A percentile compares a stretch with the other conserved stretches of the same genome.
Conservation (phyloP, 2,797 vertebrate species). For the Hoplostethus mediterraneus region DNA sequence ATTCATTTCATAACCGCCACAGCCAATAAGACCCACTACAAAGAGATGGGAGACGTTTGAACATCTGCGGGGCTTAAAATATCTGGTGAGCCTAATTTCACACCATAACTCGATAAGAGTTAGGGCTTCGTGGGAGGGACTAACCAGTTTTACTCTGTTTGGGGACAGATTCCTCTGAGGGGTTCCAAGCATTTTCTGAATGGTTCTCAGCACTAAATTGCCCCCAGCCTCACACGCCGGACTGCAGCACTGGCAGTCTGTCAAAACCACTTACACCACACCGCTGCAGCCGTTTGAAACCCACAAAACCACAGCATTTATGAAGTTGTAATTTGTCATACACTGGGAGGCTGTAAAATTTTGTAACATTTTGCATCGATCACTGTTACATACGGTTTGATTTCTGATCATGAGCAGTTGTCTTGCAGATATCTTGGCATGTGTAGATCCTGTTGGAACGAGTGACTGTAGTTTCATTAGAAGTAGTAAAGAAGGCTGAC, state of each 20-base stretch:
- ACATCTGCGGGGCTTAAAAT: slow-evolving; percentile 74
- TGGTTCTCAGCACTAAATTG: slow-evolving; percentile 56
- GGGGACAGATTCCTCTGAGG: slow-evolving; percentile 66
- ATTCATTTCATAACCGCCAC: slow-evolving; percentile 69
- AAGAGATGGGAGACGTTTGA: slow-evolving; percentile 66
- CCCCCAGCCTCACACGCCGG: slow-evolving; percentile 20
- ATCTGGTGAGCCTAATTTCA: slow-evolving; percentile 74
- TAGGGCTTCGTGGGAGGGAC: slow-evolving; percentile 50
- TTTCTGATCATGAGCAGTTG: neutral
- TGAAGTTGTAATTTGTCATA: neutral
- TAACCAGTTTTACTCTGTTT: slow-evolving; percentile 64
- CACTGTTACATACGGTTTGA: neutral
- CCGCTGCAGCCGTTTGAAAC: slow-evolving; percentile 21
- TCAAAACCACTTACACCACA: slow-evolving; percentile 18
- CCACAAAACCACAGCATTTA: slow-evolving; percentile 8
- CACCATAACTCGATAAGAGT: slow-evolving; percentile 77
- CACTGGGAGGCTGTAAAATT: neutral
- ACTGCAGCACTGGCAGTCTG: slow-evolving; percentile 24
- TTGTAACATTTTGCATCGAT: neutral
- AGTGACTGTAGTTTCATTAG: slow-evolving; percentile 52
- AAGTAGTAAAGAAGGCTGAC: slow-evolving; percentile 51
- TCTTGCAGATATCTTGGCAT: slow-evolving; percentile 21
- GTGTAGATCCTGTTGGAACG: slow-evolving; percentile 28
- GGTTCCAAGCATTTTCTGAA: slow-evolving; percentile 71
- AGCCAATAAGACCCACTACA: slow-evolving; percentile 73